Conservation (phyloP, 2,797 vertebrate genomes). For the Sylvia borin region DNA sequence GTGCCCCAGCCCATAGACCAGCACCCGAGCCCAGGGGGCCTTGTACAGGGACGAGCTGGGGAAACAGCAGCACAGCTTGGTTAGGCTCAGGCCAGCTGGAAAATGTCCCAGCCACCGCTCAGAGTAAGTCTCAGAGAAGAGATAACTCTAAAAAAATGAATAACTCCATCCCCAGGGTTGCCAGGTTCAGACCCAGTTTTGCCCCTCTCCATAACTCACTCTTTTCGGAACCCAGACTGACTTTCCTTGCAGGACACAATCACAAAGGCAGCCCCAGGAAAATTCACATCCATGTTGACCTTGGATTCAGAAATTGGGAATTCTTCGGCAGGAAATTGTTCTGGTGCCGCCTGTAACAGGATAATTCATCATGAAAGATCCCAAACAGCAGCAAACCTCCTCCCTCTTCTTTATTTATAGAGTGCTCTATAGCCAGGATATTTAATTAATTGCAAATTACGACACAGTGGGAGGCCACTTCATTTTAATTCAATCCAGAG, state of each 20-base stretch:
- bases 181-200: neutral
- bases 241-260: slow-evolving; percentile 96
- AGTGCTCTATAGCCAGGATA: neutral
- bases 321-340: slow-evolving; percentile 96
- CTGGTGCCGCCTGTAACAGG: slow-evolving; percentile 86
- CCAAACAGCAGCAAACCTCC: neutral
- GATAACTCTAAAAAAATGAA: rapidly evolving
- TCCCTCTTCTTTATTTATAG: neutral
- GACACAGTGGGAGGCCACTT: neutral
- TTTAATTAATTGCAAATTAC: neutral
- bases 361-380: neutral
- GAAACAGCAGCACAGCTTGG: slow-evolving; percentile 43
- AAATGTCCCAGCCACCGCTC: neutral
- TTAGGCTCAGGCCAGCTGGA: neutral
- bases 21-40: slow-evolving; percentile 94
- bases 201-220: slow-evolving; percentile 80
- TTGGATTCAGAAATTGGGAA: slow-evolving; percentile 96
- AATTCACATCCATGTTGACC: slow-evolving; percentile 97
- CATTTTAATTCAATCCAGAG: neutral
- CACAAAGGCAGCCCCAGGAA: slow-evolving; percentile 95
- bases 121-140: neutral
- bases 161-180: neutral
- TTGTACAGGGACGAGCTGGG: slow-evolving; percentile 95
- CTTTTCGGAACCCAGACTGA: slow-evolving; percentile 94
- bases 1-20: slow-evolving; percentile 95